A percentile compares a stretch with the other conserved stretches of the same genome.
Evolutionary conservation across 2,888 invertebrate genomes (phyloP).

Genomic region (Caenorhabditis japonica): DNA sequence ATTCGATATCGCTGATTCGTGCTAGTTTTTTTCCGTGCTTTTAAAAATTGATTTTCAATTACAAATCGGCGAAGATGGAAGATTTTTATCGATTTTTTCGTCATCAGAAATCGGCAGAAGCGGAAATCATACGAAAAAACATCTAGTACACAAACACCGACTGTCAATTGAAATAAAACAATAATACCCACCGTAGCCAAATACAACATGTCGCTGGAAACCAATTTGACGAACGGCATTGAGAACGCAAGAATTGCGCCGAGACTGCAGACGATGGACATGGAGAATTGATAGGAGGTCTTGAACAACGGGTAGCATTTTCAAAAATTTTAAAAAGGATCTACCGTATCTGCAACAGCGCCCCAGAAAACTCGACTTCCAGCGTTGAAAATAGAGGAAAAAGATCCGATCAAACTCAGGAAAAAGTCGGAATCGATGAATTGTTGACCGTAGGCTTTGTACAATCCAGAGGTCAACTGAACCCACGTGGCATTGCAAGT

Average conservation of each 20-base stretch:
- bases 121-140: too few relatives aligned
- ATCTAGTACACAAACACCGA: too few relatives aligned
- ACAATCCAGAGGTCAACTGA: conserved; percentile 72
- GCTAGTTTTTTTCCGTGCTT: too few relatives aligned
- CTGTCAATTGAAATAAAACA: background rate
- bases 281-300: conserved; percentile 73
- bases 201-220: conserved; percentile 59
- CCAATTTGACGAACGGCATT: conserved; percentile 63
- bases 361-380: conserved; percentile 73
- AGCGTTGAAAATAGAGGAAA: conserved; percentile 73
- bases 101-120: too few relatives aligned
- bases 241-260: conserved; percentile 69
- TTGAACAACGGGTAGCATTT: conserved; percentile 21
- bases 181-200: conserved; percentile 44
- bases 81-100: too few relatives aligned
- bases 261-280: conserved; percentile 69
- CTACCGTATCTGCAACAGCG: conserved; percentile 68
- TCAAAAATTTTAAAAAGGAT: conserved; percentile 5
- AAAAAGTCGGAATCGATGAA: conserved; percentile 74
- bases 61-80: too few relatives aligned
- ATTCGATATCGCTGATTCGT: too few relatives aligned
- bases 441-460: conserved; percentile 74
- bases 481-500: conserved; percentile 72
- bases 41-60: too few relatives aligned
- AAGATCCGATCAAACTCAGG: conserved; percentile 72